Percentiles rank a stretch among this genome's conserved stretches.
Conservation (phyloP, 2,797 vertebrate species). For the Falco rusticolus region DNA sequence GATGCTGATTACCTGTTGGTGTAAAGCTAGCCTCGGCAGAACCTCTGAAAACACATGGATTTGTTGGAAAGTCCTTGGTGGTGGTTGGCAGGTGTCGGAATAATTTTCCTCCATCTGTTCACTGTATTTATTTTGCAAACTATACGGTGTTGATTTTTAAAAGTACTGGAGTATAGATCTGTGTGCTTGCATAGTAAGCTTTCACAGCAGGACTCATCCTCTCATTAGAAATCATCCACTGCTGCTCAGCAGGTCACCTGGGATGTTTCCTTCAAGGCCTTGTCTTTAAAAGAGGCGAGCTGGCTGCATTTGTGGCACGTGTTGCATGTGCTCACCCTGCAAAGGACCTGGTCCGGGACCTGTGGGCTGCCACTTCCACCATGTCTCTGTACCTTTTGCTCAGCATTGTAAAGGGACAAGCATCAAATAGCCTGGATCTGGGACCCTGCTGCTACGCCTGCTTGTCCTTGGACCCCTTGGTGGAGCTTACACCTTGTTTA, state of each 20-base stretch:
- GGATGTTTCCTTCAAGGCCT: not conserved
- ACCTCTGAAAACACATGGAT: not conserved
- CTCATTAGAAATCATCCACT: not conserved
- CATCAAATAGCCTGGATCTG: not conserved
- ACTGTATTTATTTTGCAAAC: not conserved
- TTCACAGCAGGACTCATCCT: not conserved
- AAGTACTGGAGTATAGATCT: not conserved
- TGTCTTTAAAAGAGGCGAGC: not conserved
- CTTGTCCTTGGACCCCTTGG: not conserved
- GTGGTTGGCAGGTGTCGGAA: not conserved
- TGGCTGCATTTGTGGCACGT: accelerated
- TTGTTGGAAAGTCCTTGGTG: not conserved
- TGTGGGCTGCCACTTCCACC: not conserved
- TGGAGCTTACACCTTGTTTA: not conserved
- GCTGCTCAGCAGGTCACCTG: not conserved
- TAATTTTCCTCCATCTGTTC: not conserved
- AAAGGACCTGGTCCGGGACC: not conserved
- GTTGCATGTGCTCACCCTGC: not conserved
- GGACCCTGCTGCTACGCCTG: not conserved
- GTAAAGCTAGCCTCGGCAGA: not conserved
- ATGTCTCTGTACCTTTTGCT: not conserved
- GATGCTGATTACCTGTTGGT: not conserved
- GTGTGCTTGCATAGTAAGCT: not conserved
- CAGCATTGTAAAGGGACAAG: accelerated
- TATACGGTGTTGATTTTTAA: not conserved